phyloP scores from a whole-genome alignment of 1,140 invertebrate genomes.

The Trichogramma pretiosum region DNA sequence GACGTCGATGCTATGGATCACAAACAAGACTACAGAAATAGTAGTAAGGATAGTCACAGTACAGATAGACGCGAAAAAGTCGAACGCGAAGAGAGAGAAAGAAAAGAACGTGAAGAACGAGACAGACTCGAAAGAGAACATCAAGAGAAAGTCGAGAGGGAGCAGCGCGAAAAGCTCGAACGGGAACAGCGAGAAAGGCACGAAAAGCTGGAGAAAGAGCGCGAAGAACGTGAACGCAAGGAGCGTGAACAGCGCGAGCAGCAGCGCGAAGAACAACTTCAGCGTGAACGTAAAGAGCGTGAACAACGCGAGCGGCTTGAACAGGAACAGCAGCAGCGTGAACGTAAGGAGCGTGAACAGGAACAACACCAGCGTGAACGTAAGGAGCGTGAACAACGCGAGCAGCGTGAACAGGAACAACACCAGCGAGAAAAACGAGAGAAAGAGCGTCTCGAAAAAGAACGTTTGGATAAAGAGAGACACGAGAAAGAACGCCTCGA shows the following conservation, averaged over 20 bases:
- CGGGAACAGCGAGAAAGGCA: conserved; percentile 20
- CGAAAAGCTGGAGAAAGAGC: conserved; percentile 22
- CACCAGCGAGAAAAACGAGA: conserved; percentile 36
- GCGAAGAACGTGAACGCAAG: conserved; percentile 31
- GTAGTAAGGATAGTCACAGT: conserved; percentile 33
- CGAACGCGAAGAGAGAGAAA: conserved; percentile 32
- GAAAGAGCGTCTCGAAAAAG: conserved; percentile 31
- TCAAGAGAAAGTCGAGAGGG: conserved; percentile 30
- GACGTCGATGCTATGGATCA: conserved; percentile 8
- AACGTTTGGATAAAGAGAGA: conserved; percentile 42
- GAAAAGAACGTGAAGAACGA: conserved; percentile 31
- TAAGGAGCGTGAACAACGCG: conserved; percentile 29
- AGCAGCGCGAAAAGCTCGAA: conserved; percentile 44
- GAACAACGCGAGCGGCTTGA: conserved; percentile 23
- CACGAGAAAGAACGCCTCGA: conserved; percentile 31
- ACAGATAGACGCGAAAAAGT: conserved; percentile 36
- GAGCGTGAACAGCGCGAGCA: conserved; percentile 26
- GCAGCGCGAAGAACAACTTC: conserved; percentile 24
- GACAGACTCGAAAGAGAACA: conserved; percentile 25
- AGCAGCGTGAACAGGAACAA: conserved; percentile 29
- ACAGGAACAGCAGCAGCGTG: conserved; percentile 28
- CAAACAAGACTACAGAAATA: conserved; percentile 23
- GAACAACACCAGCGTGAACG: conserved; percentile 29
- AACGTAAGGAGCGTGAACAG: conserved; percentile 32
- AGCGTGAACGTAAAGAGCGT: conserved; percentile 32